Base-by-base conservation (phyloP, 2,797 vertebrate genomes). In the Hephaestus fuliginosus region DNA sequence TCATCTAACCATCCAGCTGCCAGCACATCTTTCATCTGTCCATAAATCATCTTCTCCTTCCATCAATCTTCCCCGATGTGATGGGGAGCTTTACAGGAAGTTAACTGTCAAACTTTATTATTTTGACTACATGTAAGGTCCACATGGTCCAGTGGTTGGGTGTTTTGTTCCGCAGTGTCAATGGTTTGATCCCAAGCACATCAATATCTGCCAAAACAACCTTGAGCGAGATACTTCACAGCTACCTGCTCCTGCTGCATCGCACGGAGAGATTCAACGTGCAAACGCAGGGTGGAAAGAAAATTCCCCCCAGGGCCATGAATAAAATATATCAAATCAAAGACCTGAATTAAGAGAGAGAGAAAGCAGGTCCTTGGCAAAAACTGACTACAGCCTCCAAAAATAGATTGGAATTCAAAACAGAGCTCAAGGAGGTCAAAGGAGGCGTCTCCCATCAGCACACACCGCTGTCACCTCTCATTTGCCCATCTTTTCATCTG, bases 341-440 rank as follows among this genome's bases (percentile, higher is more conserved):
- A 80, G 18, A 55, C n/a, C 20, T 63, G 51, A 68, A 80, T 76
- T 76, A 78, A 80, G 44, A 80, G 39, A 65, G 11, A 76, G 64
- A 75, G 36, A 55, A 2, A 25, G 56, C 60, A 62, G 57, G 39
- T 79, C 51, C 44, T 51, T 56, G 61, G 76, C 62, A 39, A 67
- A 83, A 73, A 67, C 3, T 30, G 39, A 61, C 53, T 52, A 22
- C 68, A 43, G 61, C 77, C 82, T 82, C 79, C 58, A 0, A 76
- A 85, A 88, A 86, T 84, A 87, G 78, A 62, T 1, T 70, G 86
- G 84, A 87, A 91, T 88, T 87, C 81, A 85, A 86, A 90, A 81
- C 64, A 80, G 71, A 78, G 58, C 74, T 44, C 0, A 22, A 58
- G 18, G 63, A 86, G 86, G 88, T 91, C 86, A 90, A 62, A 89